Conservation (phyloP, 2,113 vertebrate species). For the Galeopterus variegatus region DNA sequence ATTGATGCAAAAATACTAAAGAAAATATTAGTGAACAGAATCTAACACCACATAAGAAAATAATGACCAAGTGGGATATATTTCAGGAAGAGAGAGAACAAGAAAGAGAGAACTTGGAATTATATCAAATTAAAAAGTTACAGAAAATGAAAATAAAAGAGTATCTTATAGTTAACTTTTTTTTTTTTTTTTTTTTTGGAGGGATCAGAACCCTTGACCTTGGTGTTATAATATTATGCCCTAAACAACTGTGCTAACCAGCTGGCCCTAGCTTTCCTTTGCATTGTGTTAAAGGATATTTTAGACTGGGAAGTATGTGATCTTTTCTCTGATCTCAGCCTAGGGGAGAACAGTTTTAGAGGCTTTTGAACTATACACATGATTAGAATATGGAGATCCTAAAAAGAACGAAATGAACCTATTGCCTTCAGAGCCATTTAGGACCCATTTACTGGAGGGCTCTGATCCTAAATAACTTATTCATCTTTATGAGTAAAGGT, state of each 20-base stretch:
- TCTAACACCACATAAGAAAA: not conserved
- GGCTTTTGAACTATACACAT: not conserved
- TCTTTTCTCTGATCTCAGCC: conserved; percentile 8
- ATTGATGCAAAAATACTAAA: not conserved
- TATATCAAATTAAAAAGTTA: conserved; percentile 45
- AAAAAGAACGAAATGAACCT: not conserved
- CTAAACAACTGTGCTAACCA: too few relatives aligned
- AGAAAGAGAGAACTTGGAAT: conserved; percentile 1
- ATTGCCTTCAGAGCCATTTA: not conserved
- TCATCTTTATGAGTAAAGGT: not conserved
- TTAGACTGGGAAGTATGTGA: not conserved
- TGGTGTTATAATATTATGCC: too few relatives aligned
- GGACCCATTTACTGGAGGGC: not conserved
- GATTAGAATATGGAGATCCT: not conserved
- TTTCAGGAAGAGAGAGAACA: not conserved
- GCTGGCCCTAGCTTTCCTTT: not conserved
- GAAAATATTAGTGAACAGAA: not conserved
- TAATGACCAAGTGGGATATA: not conserved
- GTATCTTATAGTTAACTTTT: not conserved
- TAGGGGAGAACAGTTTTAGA: not conserved
- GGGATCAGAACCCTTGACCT: too few relatives aligned
- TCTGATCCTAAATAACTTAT: not conserved
- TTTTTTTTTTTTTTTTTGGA: not conserved
- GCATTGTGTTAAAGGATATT: not conserved
- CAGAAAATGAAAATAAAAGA: conserved; percentile 5